Evolutionary conservation across 2,888 invertebrate genomes (phyloP).

Genomic region (Lapara coniferarum): DNA sequence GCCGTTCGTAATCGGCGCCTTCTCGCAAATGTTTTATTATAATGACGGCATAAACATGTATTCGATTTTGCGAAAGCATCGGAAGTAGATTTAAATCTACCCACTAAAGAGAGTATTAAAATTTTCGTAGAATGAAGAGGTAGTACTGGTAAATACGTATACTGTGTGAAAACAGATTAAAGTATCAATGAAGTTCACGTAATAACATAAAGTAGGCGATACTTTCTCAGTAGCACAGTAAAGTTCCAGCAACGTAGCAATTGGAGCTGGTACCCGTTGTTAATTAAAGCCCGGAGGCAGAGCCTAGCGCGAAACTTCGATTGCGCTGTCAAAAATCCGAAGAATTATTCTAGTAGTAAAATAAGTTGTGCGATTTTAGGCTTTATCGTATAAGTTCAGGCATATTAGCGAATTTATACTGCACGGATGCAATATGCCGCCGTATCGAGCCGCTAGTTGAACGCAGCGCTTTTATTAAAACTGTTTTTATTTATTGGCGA

Average conservation of each 20-base stretch:
- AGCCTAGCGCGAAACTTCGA: constrained; percentile 81
- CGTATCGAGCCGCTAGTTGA: constrained; percentile 61
- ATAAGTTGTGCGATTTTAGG: constrained; percentile 81
- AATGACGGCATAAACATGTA: constrained; percentile 19
- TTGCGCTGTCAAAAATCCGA: constrained; percentile 83
- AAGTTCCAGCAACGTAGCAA: constrained; percentile 63
- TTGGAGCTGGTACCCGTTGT: constrained; percentile 67
- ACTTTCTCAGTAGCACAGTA: constrained; percentile 49
- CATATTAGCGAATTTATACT: constrained; percentile 80
- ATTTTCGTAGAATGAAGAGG: constrained; percentile 11
- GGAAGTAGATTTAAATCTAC: not conserved
- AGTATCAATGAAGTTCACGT: constrained; percentile 53
- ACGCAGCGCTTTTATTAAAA: constrained; percentile 77
- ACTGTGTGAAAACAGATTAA: constrained; percentile 41
- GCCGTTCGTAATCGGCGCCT: constrained; percentile 57
- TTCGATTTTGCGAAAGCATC: constrained; percentile 6
- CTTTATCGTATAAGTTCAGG: constrained; percentile 81
- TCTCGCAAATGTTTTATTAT: constrained; percentile 43
- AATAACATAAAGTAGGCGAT: constrained; percentile 55
- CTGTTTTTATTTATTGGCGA: constrained; percentile 77
- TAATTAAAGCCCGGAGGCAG: constrained; percentile 75
- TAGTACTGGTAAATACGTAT: constrained; percentile 32
- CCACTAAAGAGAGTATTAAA: constrained; percentile 20
- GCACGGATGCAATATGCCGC: constrained; percentile 76
- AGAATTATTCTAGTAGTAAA: constrained; percentile 80